Conservation (phyloP, 2,888 invertebrate species). For the Trachelus troglodyta region DNA sequence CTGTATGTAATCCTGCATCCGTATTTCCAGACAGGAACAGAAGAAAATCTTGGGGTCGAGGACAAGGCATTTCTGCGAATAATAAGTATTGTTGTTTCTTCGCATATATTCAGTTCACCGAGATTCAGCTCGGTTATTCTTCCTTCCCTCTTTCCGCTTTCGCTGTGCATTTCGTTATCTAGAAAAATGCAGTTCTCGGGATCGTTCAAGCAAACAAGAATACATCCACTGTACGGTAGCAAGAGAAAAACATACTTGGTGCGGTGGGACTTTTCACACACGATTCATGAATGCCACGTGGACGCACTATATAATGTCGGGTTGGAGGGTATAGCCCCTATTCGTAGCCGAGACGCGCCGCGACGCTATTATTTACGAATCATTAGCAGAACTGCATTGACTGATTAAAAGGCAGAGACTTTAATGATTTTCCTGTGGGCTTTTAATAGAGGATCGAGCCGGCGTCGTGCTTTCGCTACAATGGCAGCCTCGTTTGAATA, state of each 20-base stretch:
- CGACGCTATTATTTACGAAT: not conserved
- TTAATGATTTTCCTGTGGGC: constrained; percentile 15
- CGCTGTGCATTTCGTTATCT: not conserved
- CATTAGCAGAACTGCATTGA: not conserved
- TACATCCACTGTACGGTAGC: not conserved
- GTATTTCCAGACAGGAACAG: not conserved
- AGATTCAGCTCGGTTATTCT: not conserved
- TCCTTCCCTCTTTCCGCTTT: not conserved
- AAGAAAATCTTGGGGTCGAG: not conserved
- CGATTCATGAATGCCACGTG: not conserved
- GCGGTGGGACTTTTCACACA: not conserved
- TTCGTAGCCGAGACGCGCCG: not conserved
- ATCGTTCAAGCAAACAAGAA: not conserved
- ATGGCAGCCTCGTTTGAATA: constrained; percentile 49
- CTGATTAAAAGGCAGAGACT: constrained; percentile 29
- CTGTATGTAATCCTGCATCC: not conserved
- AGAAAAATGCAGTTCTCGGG: not conserved
- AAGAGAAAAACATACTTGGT: not conserved
- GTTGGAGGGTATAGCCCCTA: not conserved
- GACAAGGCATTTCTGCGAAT: not conserved
- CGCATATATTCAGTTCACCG: not conserved
- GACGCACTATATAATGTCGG: not conserved
- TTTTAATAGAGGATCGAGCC: constrained; percentile 12
- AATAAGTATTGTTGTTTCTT: not conserved
- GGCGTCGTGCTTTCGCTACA: constrained; percentile 35